phyloP scores from a whole-genome alignment of 2,797 vertebrate species.

The Nannoperca australis region DNA sequence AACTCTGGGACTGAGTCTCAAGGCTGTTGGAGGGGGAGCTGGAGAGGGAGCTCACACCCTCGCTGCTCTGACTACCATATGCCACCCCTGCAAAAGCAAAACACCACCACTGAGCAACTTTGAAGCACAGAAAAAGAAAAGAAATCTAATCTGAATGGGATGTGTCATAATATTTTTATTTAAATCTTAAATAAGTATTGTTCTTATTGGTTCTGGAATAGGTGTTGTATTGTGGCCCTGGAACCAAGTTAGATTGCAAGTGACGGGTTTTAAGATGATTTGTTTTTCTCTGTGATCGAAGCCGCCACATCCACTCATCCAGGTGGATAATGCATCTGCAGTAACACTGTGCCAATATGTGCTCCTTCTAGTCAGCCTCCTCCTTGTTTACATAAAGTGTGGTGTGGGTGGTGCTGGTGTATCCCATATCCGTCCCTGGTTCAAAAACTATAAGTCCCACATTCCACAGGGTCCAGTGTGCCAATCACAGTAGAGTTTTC shows the following conservation, averaged over 20 bases:
- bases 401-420: too few species aligned
- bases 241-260: not conserved
- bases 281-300: not conserved
- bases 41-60: conserved; percentile 99
- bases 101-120: conserved; percentile 34
- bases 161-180: not conserved
- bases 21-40: conserved; percentile 99
- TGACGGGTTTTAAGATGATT: not conserved
- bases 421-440: too few species aligned
- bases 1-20: conserved; percentile 97
- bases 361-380: too few species aligned
- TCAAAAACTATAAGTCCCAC: too few species aligned
- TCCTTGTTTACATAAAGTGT: too few species aligned
- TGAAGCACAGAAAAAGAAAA: not conserved
- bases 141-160: not conserved
- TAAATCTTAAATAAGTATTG: not conserved
- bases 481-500: too few species aligned
- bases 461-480: too few species aligned
- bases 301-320: too few species aligned
- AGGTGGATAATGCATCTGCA: too few species aligned
- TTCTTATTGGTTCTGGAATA: not conserved
- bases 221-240: not conserved
- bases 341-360: too few species aligned
- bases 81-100: conserved; percentile 87
- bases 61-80: conserved; percentile 98